Evolutionary conservation across 2,888 invertebrate genomes (phyloP), one percentile per base, ranked within the genome.

Genomic region (Epinotia nisella): DNA sequence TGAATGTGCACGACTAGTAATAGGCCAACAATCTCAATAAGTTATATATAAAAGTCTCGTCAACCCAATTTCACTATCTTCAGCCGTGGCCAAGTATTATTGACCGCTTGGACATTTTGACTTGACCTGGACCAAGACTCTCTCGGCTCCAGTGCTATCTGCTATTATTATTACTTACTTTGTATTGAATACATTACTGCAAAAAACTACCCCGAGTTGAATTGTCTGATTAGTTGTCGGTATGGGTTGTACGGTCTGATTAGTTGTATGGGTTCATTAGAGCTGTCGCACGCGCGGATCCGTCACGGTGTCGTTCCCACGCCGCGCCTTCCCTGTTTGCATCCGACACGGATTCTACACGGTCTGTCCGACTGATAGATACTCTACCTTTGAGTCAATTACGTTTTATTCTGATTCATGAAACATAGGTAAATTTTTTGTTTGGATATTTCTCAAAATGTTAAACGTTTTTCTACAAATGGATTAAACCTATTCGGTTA

Each of bases 271-370:
- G 59, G 70, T 70, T 70, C 62, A 64, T 70, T 70, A 70, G 62
- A 62, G 45, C 51, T 51, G 60, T 64, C 62, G 62, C 70, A 45
- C 70, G 70, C 62, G 70, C 70, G 70, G 62, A 64, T 70, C 49
- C 56, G 70, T 49, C 62, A 70, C 73, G 64, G 72, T 39, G 21
- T 2, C 62, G 72, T 64, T 73, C 73, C 73, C 73, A 73, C 73
- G 73, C 64, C 70, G 70, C 70, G 70, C 72, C 72, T 68, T 35
- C 67, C 51, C 69, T 68, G 61, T 68, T 66, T 58, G 24, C 62
- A 49, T 69, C 69, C 69, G 68, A 64, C 71, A 64, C 64, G 73
- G 58, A 62, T 72, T 62, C 72, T 61, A 51, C 72, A 64, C 69
- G 64, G 73, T 56, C 15, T 1, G 58, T 53, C 21, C 41, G 21